Base-by-base conservation (phyloP, 2,113 vertebrate species). In the Psephotus haematonotus region DNA sequence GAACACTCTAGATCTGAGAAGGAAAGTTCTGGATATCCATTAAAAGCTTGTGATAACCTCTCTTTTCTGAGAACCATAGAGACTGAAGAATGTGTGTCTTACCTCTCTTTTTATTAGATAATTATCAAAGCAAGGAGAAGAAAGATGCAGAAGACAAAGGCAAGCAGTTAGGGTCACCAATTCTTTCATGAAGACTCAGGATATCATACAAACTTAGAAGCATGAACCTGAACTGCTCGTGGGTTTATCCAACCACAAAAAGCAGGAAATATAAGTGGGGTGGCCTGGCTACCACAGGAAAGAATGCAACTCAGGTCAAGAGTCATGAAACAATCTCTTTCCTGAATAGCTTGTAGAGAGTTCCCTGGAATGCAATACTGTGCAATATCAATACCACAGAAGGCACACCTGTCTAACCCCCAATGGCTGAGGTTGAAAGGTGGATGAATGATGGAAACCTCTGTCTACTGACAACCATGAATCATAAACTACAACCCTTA, bases 281-380 rank as follows among this genome's bases (percentile, higher is more conserved):
- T 50, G 44, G 60, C 76, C 91, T 92, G 82, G 93, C 86, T 88
- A 86, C 43, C 57, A 44, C 33, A 81, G 3, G 24, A 68, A 95
- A 94, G 77, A 95, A 95, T 92, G 88, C 37, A 77, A 41, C 29
- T 81, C 33, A 46, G 76, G 35, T 59, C 43, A 70, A 65, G 59
- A 93, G n/a, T 83, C 83, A 96, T 62, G 60, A 86, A 91, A 52
- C 31, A 90, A 72, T 28, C 64, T 91, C 60, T 50, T 86, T 93
- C 69, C 69, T 91, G 33, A 95, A 83, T 50, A 90, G 50, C 55
- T 10, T 41, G 41, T 55, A 90, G 41, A 79, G 52, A 86, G 50
- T 64, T 82, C 50, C 88, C 77, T 95, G 94, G 93, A 95, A 95
- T 82, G 65, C 76, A 92, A 55, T 23, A 35, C 6, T 60, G 43